Conservation (phyloP, 2,888 invertebrate species). For the Andrena chrysosceles region DNA sequence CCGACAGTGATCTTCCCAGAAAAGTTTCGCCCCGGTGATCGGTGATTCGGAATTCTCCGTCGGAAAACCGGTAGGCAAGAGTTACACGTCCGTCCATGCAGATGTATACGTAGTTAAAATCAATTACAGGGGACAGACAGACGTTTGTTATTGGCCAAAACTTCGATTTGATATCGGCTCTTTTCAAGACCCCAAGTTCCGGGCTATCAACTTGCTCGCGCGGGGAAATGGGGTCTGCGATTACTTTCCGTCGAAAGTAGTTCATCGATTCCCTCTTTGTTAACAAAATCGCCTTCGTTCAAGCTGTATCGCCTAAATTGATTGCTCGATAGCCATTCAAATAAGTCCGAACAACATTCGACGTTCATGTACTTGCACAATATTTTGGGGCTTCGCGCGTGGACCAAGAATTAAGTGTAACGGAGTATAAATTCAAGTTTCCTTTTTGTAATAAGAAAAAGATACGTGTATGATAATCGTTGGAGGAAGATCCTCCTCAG, state of each 20-base stretch:
- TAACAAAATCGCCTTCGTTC: not conserved
- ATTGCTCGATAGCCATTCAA: not conserved
- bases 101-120: slow-evolving; percentile 59
- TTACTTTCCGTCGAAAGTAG: slow-evolving; percentile 19
- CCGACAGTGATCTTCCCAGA: slow-evolving; percentile 61
- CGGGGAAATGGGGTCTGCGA: not conserved
- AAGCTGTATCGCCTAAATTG: not conserved
- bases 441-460: too few species aligned
- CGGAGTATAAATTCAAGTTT: not conserved
- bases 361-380: not conserved
- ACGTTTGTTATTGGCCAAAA: slow-evolving; percentile 62
- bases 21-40: slow-evolving; percentile 58
- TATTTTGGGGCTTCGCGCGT: not conserved
- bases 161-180: slow-evolving; percentile 60
- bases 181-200: slow-evolving; percentile 23
- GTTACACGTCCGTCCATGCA: slow-evolving; percentile 28
- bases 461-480: not conserved
- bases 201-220: slow-evolving; percentile 25
- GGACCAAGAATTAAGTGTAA: too few species aligned
- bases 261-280: slow-evolving; percentile 29
- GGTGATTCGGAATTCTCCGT: slow-evolving; percentile 61
- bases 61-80: slow-evolving; percentile 36
- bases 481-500: not conserved
- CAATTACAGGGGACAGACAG: slow-evolving; percentile 51
- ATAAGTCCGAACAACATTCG: not conserved